These are phyloP conservation scores for Darevskia nairensis DNA, from an alignment of 2,797 vertebrate species.

Conservation along the genomic window DNA sequence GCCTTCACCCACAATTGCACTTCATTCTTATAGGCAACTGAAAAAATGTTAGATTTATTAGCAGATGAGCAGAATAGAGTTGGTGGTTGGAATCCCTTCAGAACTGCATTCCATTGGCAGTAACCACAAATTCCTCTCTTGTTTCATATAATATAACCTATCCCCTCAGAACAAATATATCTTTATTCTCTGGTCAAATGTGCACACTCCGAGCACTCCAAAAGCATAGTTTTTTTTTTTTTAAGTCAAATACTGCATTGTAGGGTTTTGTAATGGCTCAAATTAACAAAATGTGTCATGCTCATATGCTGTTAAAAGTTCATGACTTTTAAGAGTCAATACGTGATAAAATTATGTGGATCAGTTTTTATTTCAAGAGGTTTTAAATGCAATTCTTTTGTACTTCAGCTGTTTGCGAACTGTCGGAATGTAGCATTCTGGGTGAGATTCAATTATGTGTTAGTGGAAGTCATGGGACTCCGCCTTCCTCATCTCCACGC, in stretches of 20 bases:
- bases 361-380: background rate
- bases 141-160: conserved; percentile 27
- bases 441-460: too few relatives aligned
- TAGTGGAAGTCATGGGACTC: too few relatives aligned
- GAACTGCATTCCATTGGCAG: background rate
- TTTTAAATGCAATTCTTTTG: background rate
- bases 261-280: background rate
- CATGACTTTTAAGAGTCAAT: conserved; percentile 1
- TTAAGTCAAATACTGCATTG: background rate
- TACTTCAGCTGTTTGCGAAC: background rate
- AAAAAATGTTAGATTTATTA: conserved; percentile 31
- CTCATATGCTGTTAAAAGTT: conserved; percentile 21
- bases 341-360: background rate
- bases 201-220: background rate
- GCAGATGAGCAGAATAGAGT: conserved; percentile 14
- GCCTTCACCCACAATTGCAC: conserved; percentile 21
- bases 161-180: conserved; percentile 23
- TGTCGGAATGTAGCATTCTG: background rate
- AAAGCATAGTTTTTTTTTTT: background rate
- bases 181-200: conserved; percentile 31
- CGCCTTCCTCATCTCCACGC: too few relatives aligned
- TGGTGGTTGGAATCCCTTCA: conserved; percentile 2
- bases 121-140: conserved; percentile 30
- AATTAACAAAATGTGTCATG: conserved; percentile 13
- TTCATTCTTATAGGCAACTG: conserved; percentile 16